Base-by-base conservation (phyloP, 2,797 vertebrate genomes). In the Phylloscopus collybita region DNA sequence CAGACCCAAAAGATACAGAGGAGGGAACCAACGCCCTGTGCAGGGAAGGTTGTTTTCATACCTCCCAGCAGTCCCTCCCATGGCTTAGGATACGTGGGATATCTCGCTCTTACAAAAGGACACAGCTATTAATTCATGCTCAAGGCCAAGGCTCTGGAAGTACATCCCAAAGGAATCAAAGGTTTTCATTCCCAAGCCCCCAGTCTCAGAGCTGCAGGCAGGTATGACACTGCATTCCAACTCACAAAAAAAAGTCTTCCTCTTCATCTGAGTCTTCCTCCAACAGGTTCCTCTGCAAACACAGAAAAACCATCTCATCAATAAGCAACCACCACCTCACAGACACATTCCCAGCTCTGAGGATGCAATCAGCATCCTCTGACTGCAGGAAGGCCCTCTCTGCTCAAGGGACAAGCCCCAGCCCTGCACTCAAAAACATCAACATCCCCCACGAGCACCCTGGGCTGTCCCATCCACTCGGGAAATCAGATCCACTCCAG, bases 231-330 rank as follows among this genome's bases (percentile, higher is more conserved):
- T 2, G 0, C 20, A 16, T 21, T 60, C 65, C 60, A 62, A 99
- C 99, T 99, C 97, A 99, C 99, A 99, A 97, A 95, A 99, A 99
- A 97, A 99, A 99, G 97, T 99, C 99, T 94, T 99, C 99, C 94
- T 99, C 99, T 97, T 99, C 99, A 97, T 99, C 99, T 0, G 99
- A 99, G 97, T 99, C 99, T 96, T 99, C 99, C 97, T 99, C 99
- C 92, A 99, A 96, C 36, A 99, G 98, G 96, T 99, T 99, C 97
- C 99, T 99, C 99, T 99, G 98, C 80, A 79, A 97, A 93, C 95
- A 84, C 69, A 96, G 65, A 11, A 78, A 96, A 93, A 30, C 2
- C 45, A 71, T 57, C 90, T 79, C 8, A 4, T 83, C 62, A 91
- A 8, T 36, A 69, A 88, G 32, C 50, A 70, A 17, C 38, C n/a